Percentiles rank a stretch among this genome's conserved stretches.
phyloP scores from a whole-genome alignment of 2,888 invertebrate species.

The Fissipunctia ypsillon region DNA sequence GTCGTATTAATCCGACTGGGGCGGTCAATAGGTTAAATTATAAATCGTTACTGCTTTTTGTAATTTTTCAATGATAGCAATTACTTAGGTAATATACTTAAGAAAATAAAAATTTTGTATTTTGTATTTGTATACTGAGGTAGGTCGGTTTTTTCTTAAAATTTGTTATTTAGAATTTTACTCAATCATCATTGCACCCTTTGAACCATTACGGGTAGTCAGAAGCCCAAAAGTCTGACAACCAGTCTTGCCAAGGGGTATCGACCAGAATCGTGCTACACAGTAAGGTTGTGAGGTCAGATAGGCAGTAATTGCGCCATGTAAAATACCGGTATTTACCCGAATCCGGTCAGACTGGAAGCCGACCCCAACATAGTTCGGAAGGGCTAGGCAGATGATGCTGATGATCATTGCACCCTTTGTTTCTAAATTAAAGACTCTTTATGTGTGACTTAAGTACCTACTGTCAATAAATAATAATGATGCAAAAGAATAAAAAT shows the following conservation, averaged over 20 bases:
- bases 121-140: no score
- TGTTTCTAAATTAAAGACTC: not conserved
- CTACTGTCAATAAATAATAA: not conserved
- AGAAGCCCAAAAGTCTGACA: not conserved
- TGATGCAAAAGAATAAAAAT: not conserved
- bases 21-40: no score
- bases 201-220: not conserved
- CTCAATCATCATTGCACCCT: not conserved
- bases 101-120: no score
- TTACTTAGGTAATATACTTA: not conserved
- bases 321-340: not conserved
- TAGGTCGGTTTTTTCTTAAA: not conserved
- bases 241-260: not conserved
- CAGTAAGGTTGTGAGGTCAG: not conserved
- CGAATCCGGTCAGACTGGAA: not conserved
- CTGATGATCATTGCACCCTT: not conserved
- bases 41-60: not conserved
- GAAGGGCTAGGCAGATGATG: not conserved
- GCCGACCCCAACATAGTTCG: not conserved
- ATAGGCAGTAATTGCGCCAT: not conserved
- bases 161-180: not conserved
- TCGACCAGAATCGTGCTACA: not conserved
- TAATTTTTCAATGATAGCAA: not conserved
- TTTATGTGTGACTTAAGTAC: no score
- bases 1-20: no score